Percentiles rank a stretch among this genome's conserved stretches.
phyloP scores from a whole-genome alignment of 2,113 vertebrate species.

The Phylloscopus trochiloides region DNA sequence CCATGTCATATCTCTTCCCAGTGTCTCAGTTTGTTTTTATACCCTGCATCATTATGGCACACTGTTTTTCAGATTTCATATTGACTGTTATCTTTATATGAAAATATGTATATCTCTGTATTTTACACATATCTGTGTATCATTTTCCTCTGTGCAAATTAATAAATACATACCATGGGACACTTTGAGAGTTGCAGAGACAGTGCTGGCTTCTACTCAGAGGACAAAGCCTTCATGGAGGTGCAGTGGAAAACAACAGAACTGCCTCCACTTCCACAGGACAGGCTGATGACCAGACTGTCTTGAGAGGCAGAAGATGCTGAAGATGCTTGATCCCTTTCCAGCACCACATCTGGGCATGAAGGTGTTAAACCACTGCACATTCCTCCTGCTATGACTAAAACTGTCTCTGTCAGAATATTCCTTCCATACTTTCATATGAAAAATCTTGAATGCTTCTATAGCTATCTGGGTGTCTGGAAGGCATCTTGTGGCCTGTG shows the following conservation, averaged over 20 bases:
- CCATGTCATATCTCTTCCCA: background rate
- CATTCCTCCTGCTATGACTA: background rate
- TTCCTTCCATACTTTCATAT: background rate
- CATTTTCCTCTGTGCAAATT: background rate
- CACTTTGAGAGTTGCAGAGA: background rate
- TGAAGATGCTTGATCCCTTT: background rate
- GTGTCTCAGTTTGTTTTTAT: background rate
- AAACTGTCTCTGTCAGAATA: background rate
- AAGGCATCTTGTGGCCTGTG: background rate
- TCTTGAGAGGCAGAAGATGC: background rate
- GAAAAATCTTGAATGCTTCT: background rate
- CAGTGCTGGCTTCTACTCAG: background rate
- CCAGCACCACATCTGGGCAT: background rate
- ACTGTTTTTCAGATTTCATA: background rate
- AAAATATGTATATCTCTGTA: background rate
- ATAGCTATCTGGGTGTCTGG: background rate
- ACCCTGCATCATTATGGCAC: background rate
- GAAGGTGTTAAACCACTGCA: background rate
- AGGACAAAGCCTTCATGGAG: background rate
- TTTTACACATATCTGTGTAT: background rate
- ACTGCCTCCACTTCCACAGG: background rate
- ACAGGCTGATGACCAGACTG: background rate
- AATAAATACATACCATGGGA: background rate
- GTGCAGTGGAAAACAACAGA: background rate
- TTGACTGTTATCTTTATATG: background rate